Conservation (phyloP, 2,888 invertebrate genomes). For the Palloptera scutellata region DNA sequence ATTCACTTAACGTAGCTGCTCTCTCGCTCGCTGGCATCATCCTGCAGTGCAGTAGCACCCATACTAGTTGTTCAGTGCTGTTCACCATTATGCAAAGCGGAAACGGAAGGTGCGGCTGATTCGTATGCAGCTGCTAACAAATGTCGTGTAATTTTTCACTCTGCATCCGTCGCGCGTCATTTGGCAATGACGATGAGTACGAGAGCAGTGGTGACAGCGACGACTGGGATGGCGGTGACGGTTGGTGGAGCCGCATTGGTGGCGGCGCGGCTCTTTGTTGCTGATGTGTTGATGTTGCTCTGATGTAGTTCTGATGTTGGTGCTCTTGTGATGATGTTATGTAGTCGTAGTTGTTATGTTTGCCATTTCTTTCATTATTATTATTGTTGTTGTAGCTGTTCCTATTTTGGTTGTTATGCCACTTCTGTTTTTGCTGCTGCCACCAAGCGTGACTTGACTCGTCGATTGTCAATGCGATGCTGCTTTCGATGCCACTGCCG, state of each 20-base stretch:
- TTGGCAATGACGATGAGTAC: slow-evolving; percentile 9
- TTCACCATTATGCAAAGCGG: slow-evolving; percentile 6
- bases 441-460: too few relatives aligned
- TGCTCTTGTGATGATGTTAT: slow-evolving; percentile 9
- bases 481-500: background rate
- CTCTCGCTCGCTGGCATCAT: background rate
- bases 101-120: slow-evolving; percentile 31
- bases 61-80: slow-evolving; percentile 1
- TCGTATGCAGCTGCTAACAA: slow-evolving; percentile 32
- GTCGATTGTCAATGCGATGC: background rate
- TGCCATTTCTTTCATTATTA: slow-evolving; percentile 7
- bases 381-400: background rate
- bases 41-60: background rate
- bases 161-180: slow-evolving; percentile 29
- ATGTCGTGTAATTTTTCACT: slow-evolving; percentile 35
- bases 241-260: background rate
- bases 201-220: slow-evolving; percentile 1
- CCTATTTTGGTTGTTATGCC: background rate
- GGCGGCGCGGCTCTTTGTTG: too few relatives aligned
- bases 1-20: background rate
- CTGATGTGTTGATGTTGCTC: background rate
- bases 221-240: background rate
- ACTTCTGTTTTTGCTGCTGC: too few relatives aligned
- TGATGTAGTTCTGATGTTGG: background rate
- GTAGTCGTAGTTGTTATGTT: background rate